A percentile compares a stretch with the other conserved stretches of the same genome.
phyloP scores from a whole-genome alignment of 2,113 vertebrate genomes.

The Neomonachus schauinslandi region DNA sequence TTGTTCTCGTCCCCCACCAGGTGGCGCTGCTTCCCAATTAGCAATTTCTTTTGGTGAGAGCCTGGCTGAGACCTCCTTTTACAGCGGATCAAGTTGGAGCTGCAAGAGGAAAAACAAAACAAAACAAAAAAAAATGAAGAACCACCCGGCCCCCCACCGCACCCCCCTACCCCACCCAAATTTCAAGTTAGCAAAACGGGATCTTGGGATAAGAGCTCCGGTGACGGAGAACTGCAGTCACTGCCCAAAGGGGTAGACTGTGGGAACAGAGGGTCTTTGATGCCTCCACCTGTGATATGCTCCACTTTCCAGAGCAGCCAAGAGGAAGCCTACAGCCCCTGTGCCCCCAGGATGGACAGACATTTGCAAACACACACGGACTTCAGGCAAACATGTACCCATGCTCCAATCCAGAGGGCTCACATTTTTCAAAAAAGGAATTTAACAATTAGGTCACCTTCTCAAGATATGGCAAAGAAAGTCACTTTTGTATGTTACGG shows the following conservation, averaged over 20 bases:
- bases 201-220: neutral
- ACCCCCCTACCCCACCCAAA: rapidly evolving
- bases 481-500: neutral
- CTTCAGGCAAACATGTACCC: neutral
- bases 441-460: neutral
- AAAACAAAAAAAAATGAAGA: neutral
- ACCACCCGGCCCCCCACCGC: too few relatives aligned
- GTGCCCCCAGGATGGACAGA: neutral
- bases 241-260: neutral
- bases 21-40: neutral
- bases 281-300: rapidly evolving
- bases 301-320: neutral
- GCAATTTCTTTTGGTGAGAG: neutral
- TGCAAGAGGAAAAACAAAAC: neutral
- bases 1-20: neutral
- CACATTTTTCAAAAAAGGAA: neutral
- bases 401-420: neutral
- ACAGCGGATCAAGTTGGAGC: neutral
- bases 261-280: neutral
- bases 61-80: neutral
- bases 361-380: neutral
- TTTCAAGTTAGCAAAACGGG: neutral
- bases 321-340: neutral
- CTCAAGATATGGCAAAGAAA: neutral
- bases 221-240: neutral